Conservation (phyloP, 2,888 invertebrate genomes). For the Sericinus montela region DNA sequence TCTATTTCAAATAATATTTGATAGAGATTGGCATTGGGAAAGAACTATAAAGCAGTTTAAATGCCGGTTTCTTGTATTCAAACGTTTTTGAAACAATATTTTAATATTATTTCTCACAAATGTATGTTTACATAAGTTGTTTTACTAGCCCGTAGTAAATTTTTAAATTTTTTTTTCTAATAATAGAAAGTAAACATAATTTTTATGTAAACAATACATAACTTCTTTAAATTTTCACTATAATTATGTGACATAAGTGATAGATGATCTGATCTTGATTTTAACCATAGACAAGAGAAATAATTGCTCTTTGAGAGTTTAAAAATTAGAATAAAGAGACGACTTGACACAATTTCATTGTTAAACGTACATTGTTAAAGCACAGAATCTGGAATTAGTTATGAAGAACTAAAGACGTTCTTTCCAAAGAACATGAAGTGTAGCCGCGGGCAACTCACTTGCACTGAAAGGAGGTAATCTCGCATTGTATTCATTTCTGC, state of each 20-base stretch:
- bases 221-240: too few relatives aligned
- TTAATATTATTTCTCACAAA: too few relatives aligned
- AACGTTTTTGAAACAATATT: too few relatives aligned
- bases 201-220: too few relatives aligned
- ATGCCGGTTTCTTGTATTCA: too few relatives aligned
- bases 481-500: constrained; percentile 27
- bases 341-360: constrained; percentile 38
- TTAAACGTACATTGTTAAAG: constrained; percentile 35
- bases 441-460: constrained; percentile 33
- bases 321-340: constrained; percentile 21
- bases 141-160: too few relatives aligned
- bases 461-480: constrained; percentile 31
- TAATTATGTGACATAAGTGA: background rate
- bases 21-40: too few relatives aligned
- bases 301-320: constrained; percentile 10
- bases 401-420: constrained; percentile 36
- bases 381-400: constrained; percentile 33
- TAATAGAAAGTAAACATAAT: too few relatives aligned
- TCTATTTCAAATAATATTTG: too few relatives aligned
- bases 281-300: constrained; percentile 2
- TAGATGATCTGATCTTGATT: background rate
- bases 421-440: constrained; percentile 23
- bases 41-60: too few relatives aligned
- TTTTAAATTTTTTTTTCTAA: too few relatives aligned
- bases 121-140: too few relatives aligned